These are phyloP conservation scores for Emydocephalus ijimae DNA, from an alignment of 2,113 vertebrate genomes.

Conservation along the genomic window DNA sequence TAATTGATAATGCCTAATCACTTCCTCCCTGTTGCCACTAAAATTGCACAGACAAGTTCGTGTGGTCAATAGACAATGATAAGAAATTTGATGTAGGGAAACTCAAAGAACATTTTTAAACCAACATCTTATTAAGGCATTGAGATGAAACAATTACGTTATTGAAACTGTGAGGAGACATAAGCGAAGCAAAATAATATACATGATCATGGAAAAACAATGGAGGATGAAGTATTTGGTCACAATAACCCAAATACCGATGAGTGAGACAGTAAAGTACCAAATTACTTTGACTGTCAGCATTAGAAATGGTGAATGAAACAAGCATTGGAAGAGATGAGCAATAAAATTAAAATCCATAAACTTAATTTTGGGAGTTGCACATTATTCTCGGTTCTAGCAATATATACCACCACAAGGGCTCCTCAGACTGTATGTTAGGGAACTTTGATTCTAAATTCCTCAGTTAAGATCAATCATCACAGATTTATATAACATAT, in stretches of 20 bases:
- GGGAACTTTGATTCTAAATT: neutral
- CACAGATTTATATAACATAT: neutral
- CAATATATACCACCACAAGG: neutral
- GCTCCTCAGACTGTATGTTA: neutral
- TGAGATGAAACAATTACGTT: neutral
- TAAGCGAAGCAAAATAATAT: neutral
- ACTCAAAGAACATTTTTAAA: neutral
- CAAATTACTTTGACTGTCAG: conserved; percentile 4
- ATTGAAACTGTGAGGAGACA: neutral
- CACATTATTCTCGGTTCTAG: neutral
- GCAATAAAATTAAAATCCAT: neutral
- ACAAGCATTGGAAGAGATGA: neutral
- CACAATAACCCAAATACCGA: neutral
- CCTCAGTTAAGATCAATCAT: neutral
- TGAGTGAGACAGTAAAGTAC: neutral
- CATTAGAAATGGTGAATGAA: neutral
- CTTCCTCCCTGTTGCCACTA: neutral
- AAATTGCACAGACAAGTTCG: neutral
- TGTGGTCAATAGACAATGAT: neutral
- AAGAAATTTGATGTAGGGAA: neutral
- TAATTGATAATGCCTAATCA: neutral
- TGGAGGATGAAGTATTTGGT: neutral
- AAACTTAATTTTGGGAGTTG: neutral
- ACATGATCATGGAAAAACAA: neutral
- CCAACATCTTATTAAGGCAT: neutral